Percentiles rank a stretch among this genome's conserved stretches.
phyloP scores from a whole-genome alignment of 2,888 invertebrate genomes.

The Torymus aiolomorphi region DNA sequence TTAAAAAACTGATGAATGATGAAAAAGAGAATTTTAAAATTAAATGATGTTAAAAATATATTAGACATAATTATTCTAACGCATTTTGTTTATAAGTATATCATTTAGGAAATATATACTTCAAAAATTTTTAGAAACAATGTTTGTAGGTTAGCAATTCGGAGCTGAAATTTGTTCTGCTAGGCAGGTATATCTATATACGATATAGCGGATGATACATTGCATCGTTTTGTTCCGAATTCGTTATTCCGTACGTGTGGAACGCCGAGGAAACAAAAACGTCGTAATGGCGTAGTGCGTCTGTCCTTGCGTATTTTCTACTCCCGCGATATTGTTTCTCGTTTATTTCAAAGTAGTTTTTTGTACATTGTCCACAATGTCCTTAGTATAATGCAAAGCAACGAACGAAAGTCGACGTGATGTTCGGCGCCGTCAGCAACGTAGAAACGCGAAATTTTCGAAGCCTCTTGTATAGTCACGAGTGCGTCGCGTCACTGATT shows the following conservation, averaged over 20 bases:
- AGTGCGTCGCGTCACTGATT: conserved; percentile 65
- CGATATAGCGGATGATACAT: not conserved
- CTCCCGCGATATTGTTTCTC: conserved; percentile 47
- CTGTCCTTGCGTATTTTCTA: conserved; percentile 54
- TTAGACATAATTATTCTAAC: too few relatives aligned
- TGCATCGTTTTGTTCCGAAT: conserved; percentile 48
- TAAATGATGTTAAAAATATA: too few relatives aligned
- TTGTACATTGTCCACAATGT: conserved; percentile 34
- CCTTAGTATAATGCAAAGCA: not conserved
- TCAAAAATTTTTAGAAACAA: not conserved
- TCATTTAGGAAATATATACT: too few relatives aligned
- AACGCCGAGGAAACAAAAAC: conserved; percentile 51
- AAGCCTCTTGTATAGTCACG: conserved; percentile 44
- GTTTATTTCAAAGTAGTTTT: conserved; percentile 50
- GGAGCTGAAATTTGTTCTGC: not conserved
- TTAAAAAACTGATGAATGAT: too few relatives aligned
- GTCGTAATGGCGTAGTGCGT: conserved; percentile 57
- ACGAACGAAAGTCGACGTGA: conserved; percentile 25
- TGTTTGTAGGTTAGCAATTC: conserved; percentile 15
- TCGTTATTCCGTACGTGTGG: conserved; percentile 42
- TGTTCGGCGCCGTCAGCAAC: not conserved
- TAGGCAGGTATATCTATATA: not conserved
- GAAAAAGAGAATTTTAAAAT: too few relatives aligned
- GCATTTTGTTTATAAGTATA: too few relatives aligned
- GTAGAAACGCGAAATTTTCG: conserved; percentile 21